phyloP scores from a whole-genome alignment of 1,140 invertebrate species.

The Heliconius hewitsoni region DNA sequence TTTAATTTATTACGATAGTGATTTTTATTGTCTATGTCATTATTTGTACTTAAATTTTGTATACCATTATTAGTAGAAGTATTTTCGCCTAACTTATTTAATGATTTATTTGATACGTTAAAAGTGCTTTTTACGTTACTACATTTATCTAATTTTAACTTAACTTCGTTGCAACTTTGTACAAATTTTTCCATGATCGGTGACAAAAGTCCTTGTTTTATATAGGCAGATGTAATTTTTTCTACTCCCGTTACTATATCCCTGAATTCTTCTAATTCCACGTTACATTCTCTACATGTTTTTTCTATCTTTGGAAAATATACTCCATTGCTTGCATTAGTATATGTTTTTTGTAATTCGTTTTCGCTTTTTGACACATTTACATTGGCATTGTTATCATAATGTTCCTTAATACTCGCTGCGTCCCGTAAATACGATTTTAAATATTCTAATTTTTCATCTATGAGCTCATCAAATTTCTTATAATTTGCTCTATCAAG shows the following conservation, averaged over 20 bases:
- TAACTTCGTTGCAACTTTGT: constrained; percentile 40
- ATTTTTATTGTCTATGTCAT: constrained; percentile 8
- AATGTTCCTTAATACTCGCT: constrained; percentile 21
- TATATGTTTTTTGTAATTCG: background rate
- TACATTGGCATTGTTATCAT: background rate
- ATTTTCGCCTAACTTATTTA: background rate
- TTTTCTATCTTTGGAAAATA: background rate
- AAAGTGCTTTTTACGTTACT: background rate
- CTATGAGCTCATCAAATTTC: constrained; percentile 12
- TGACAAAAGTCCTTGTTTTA: constrained; percentile 44
- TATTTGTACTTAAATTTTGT: background rate
- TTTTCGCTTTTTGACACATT: background rate
- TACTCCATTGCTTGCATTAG: background rate
- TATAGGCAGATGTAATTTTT: constrained; percentile 43
- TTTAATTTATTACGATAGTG: background rate
- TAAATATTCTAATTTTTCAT: constrained; percentile 36
- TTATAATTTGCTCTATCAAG: constrained; percentile 8
- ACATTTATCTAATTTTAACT: constrained; percentile 43
- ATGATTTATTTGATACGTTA: background rate
- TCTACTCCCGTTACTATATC: constrained; percentile 45
- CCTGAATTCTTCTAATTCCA: constrained; percentile 35
- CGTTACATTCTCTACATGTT: background rate
- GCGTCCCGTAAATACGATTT: constrained; percentile 21
- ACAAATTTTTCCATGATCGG: constrained; percentile 48
- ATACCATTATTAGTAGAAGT: background rate